Evolutionary conservation across 2,888 invertebrate genomes (phyloP).

Genomic region (Prosopocoilus inquinatus): DNA sequence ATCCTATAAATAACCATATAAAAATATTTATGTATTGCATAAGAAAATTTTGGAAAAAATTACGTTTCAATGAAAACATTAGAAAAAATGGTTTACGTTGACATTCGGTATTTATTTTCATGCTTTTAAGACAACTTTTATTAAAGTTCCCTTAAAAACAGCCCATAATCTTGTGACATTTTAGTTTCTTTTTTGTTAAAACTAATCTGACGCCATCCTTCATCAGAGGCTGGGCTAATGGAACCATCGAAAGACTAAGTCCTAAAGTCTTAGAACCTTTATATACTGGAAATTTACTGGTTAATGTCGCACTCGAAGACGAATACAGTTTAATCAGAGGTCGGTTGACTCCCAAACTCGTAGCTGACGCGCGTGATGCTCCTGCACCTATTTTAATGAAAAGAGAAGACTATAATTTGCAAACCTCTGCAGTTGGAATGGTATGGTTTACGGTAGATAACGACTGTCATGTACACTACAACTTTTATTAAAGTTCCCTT

Average conservation of each 20-base stretch:
- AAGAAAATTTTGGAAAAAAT: too few relatives aligned
- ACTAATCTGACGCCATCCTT: slow-evolving; percentile 62
- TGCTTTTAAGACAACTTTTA: too few relatives aligned
- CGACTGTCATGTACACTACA: slow-evolving; percentile 80
- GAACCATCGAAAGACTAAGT: slow-evolving; percentile 72
- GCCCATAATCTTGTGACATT: too few relatives aligned
- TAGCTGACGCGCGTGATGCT: slow-evolving; percentile 72
- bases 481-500: too few relatives aligned
- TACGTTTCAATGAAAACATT: too few relatives aligned
- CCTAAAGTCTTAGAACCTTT: slow-evolving; percentile 80
- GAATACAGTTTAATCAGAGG: slow-evolving; percentile 65
- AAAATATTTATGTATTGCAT: too few relatives aligned
- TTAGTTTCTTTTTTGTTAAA: too few relatives aligned
- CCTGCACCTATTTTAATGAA: slow-evolving; percentile 67
- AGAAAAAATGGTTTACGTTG: too few relatives aligned
- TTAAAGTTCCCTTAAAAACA: too few relatives aligned
- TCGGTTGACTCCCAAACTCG: slow-evolving; percentile 64
- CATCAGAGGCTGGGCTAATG: slow-evolving; percentile 64
- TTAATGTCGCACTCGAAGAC: slow-evolving; percentile 68
- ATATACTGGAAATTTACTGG: slow-evolving; percentile 76
- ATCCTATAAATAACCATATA: too few relatives aligned
- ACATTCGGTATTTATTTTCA: too few relatives aligned
- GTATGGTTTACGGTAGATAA: slow-evolving; percentile 82
- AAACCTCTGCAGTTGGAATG: slow-evolving; percentile 65
- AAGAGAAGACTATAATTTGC: slow-evolving; percentile 55